A percentile compares a stretch with the other conserved stretches of the same genome.
Evolutionary conservation across 2,797 vertebrate species (phyloP).

Genomic region (Ptychadena robeensis): DNA sequence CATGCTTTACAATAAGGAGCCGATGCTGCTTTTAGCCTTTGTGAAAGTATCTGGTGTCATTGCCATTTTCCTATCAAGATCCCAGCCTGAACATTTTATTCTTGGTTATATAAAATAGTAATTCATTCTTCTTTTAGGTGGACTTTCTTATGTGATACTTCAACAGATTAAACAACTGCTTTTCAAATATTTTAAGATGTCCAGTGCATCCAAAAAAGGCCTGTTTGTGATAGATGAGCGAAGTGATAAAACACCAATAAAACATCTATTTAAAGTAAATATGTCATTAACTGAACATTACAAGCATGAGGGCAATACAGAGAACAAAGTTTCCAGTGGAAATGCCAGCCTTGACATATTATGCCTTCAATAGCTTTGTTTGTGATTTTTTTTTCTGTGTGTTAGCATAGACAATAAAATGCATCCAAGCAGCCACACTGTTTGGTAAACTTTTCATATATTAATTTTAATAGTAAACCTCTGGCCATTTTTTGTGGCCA

Average conservation of each 20-base stretch:
- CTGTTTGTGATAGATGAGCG: constrained; percentile 69
- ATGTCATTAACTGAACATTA: constrained; percentile 47
- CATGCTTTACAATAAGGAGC: not conserved
- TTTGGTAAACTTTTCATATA: not conserved
- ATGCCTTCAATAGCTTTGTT: not conserved
- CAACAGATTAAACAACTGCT: constrained; percentile 65
- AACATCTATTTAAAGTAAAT: constrained; percentile 74
- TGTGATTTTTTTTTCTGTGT: no score
- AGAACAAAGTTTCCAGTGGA: not conserved
- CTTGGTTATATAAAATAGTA: constrained; percentile 19
- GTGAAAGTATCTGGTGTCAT: not conserved
- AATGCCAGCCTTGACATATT: not conserved
- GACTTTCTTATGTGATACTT: constrained; percentile 66
- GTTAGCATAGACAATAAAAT: not conserved
- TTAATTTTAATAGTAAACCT: no score
- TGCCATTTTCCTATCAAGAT: not conserved
- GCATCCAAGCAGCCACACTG: not conserved
- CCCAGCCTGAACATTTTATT: not conserved
- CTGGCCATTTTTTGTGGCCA: no score
- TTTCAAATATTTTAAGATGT: constrained; percentile 68
- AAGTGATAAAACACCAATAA: constrained; percentile 71
- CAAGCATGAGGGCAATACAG: not conserved
- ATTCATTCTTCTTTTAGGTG: constrained; percentile 43
- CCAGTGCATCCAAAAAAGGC: constrained; percentile 75
- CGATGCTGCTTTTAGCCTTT: not conserved